These are phyloP conservation scores for Oreohelix idahoensis DNA, from an alignment of 1,140 invertebrate genomes.

Conservation along the genomic window DNA sequence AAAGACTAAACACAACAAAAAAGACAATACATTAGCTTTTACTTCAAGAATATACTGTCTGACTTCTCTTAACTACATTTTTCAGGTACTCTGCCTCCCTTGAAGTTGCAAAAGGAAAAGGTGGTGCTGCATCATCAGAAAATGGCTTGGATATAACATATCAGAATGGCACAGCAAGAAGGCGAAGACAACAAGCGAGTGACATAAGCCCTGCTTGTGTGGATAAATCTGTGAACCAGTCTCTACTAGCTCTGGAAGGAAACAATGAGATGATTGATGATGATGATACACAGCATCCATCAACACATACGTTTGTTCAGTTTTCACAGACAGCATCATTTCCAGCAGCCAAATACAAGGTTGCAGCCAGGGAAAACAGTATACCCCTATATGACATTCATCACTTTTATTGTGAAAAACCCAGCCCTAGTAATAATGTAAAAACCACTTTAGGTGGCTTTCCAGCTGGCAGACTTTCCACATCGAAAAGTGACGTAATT, in stretches of 20 bases:
- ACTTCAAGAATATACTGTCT: no score
- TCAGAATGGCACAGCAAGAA: not conserved
- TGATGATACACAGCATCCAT: not conserved
- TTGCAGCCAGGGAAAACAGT: not conserved
- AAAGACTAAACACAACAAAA: no score
- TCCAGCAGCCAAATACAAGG: not conserved
- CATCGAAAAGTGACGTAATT: not conserved
- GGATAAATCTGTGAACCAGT: not conserved
- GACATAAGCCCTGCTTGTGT: not conserved
- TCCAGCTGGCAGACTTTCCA: not conserved
- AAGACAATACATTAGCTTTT: no score
- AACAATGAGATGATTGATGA: not conserved
- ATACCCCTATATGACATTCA: not conserved
- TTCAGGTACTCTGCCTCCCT: not conserved
- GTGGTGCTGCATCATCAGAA: not conserved
- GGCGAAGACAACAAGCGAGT: slow-evolving; percentile 2
- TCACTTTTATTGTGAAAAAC: not conserved
- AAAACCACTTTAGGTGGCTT: not conserved
- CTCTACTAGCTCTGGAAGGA: slow-evolving; percentile 6
- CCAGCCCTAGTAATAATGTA: no score
- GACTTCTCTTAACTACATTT: not conserved
- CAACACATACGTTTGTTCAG: not conserved
- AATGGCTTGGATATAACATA: not conserved
- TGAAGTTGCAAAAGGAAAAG: not conserved
- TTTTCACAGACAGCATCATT: not conserved